Conservation (phyloP, 2,888 invertebrate genomes). For the Acleris emargana region DNA sequence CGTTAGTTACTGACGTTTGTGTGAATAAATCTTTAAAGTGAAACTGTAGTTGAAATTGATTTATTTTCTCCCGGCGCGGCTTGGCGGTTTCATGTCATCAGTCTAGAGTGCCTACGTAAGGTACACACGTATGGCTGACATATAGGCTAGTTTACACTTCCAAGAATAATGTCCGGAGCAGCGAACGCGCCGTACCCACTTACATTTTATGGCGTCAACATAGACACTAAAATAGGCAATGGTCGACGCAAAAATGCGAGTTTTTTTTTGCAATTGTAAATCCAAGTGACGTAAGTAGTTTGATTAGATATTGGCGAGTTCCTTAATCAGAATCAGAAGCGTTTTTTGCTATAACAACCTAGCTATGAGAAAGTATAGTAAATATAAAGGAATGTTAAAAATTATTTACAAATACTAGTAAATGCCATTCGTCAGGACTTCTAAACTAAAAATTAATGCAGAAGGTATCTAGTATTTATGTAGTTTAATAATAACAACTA, state of each 20-base stretch:
- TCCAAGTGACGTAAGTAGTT: conserved; percentile 1
- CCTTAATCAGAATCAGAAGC: not conserved
- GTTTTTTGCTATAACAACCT: not conserved
- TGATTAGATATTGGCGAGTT: not conserved
- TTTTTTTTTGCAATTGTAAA: conserved; percentile 15
- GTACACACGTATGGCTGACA: conserved; percentile 38
- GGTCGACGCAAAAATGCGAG: not conserved
- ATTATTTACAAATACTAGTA: no score
- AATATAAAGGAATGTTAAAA: no score
- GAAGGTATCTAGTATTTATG: no score
- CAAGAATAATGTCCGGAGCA: conserved; percentile 45
- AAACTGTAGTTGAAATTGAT: conserved; percentile 33
- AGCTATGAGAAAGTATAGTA: no score
- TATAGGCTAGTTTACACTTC: conserved; percentile 47
- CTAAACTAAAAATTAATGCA: no score
- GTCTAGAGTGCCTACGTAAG: conserved; percentile 4
- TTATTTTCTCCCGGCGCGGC: conserved; percentile 26
- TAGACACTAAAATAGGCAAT: conserved; percentile 16
- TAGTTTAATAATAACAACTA: no score
- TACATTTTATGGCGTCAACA: conserved; percentile 22
- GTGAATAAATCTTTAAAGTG: conserved; percentile 32
- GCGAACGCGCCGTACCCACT: conserved; percentile 29
- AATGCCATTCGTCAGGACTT: no score
- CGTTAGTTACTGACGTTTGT: conserved; percentile 25
- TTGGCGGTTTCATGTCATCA: conserved; percentile 25